Evolutionary conservation across 2,113 vertebrate species (phyloP), one percentile per base, ranked within the genome.

Genomic region (Syrmaticus mikado): DNA sequence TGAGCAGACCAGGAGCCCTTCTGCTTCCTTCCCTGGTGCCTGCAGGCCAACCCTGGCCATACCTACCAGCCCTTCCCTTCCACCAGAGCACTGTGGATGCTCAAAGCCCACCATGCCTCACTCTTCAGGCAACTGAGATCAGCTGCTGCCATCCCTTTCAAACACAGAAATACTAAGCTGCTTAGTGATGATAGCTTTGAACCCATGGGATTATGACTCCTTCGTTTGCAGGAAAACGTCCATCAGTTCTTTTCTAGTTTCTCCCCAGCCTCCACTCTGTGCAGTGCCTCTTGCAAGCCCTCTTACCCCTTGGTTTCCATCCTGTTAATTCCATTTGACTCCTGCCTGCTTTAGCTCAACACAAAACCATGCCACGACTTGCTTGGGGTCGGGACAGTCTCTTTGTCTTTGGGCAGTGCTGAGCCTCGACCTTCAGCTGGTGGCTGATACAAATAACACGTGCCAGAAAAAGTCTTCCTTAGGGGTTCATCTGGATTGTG

Each of bases 91-190:
- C 77, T 32, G 32, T 1, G 50, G 67, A 85, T 21, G 53, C 71
- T 70, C 13, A 24, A 61, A 85, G 65, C 67, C 91, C 10, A 2
- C 48, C 10, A 21, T 2, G 40, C 14, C 73, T 92, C 58, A 3
- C 73, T 25, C 70, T 70, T 25, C 27, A 8, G 27, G 58, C 45
- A 58, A 43, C 17, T 62, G 13, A 81, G 50, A 85, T 79, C 82
- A 48, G 53, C 58, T 45, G 65, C 82, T 85, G 70, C 92, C 82
- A 82, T 46, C 71, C 52, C 61, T 86, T 84, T 68, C 65, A 68
- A 76, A 66, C 40, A 65, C 71, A 45, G 61, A 72, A 87, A 68
- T 24, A 61, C 71, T 22, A 20, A 1, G 0, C 46, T 61, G 40
- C 57, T 91, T 68, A 40, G 62, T 24, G 71, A 61, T 36, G 66